A percentile compares a stretch with the other conserved stretches of the same genome.
Conservation (phyloP, 64 coral and sea anemone species). For the Stichodactyla helianthus region DNA sequence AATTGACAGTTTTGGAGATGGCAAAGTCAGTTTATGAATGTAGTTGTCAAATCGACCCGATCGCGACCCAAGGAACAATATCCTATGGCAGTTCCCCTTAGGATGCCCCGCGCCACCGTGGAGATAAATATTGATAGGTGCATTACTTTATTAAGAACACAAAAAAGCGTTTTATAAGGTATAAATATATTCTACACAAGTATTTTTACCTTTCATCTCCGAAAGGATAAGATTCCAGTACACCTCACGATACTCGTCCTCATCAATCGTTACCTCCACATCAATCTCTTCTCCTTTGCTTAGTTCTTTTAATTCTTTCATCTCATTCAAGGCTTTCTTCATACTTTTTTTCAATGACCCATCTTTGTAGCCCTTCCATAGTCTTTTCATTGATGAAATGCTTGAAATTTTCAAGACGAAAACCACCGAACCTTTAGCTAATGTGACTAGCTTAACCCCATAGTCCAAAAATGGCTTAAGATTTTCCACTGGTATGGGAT, state of each 20-base stretch:
- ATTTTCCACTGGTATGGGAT: background rate
- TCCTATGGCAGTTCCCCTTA: no score
- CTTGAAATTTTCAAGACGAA: background rate
- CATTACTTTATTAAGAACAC: no score
- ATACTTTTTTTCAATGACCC: background rate
- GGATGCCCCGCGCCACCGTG: no score
- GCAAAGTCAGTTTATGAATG: no score
- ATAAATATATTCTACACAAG: no score
- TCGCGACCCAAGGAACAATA: no score
- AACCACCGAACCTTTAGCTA: background rate
- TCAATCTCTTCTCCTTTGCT: slow-evolving; percentile 8
- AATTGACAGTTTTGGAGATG: no score
- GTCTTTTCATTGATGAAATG: background rate
- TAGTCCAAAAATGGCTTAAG: background rate
- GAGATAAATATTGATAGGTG: no score
- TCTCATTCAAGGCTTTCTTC: background rate
- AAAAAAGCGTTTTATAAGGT: no score
- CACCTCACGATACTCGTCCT: background rate
- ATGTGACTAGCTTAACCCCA: background rate
- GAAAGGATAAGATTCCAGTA: background rate
- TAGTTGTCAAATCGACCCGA: no score
- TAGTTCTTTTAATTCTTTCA: background rate
- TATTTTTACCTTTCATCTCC: background rate
- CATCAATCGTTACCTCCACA: background rate
- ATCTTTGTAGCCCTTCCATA: background rate